Evolutionary conservation across 2,797 vertebrate species (phyloP).

Genomic region (Chloroceryle inda): DNA sequence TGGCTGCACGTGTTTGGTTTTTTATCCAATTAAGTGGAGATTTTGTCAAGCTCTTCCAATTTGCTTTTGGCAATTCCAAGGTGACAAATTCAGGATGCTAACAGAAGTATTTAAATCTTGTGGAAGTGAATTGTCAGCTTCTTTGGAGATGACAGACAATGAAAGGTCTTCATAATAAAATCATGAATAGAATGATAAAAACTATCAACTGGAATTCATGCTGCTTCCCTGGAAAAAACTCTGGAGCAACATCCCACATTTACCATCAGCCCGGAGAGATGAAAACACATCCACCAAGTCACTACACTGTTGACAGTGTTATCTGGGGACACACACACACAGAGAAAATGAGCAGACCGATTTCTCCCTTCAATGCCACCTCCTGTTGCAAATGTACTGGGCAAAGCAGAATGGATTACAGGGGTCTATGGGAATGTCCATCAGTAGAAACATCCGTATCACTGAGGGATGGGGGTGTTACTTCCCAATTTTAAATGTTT

Average conservation of each 20-base stretch:
- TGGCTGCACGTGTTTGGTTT: rapidly evolving
- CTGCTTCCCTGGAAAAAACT: background rate
- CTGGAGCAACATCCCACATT: background rate
- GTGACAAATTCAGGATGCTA: background rate
- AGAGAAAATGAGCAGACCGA: background rate
- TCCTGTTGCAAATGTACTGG: background rate
- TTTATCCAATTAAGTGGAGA: rapidly evolving
- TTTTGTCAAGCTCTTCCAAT: background rate
- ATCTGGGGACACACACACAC: background rate
- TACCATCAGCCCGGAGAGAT: background rate
- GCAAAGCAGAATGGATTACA: background rate
- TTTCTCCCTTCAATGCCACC: background rate
- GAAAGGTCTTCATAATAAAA: background rate
- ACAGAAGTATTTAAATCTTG: background rate
- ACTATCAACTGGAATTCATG: background rate
- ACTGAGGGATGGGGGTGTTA: background rate
- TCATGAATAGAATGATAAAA: background rate
- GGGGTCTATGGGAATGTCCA: background rate
- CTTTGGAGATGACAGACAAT: background rate
- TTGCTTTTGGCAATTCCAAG: background rate
- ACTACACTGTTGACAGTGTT: background rate
- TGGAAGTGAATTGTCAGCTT: background rate
- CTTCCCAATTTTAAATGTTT: background rate
- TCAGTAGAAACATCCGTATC: background rate
- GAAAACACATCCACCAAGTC: background rate